Evolutionary conservation across 2,888 invertebrate species (phyloP), one percentile per base, ranked within the genome.

Genomic region (Copidosoma aretas): DNA sequence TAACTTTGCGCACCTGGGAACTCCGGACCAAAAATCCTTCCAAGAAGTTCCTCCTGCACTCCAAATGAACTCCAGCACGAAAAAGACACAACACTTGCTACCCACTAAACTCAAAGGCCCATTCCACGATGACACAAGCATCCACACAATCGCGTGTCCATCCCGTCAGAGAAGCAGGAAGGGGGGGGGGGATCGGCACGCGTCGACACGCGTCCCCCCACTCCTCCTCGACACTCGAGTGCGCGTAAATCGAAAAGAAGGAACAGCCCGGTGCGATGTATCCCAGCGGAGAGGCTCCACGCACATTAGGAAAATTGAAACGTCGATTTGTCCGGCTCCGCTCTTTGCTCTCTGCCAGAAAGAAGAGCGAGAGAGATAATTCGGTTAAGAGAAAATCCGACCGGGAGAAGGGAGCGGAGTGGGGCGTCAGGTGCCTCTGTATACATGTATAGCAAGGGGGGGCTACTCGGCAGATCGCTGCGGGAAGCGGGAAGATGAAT

Each of bases 241-340:
- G n/a, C n/a, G n/a, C n/a, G n/a, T n/a, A n/a, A n/a, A n/a, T n/a
- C n/a, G n/a, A n/a, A n/a, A n/a, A n/a, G n/a, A 57, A 15, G n/a
- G 10, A 57, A n/a, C 32, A 5, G 3, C 19, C n/a, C 22, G 43
- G 22, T n/a, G 17, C 25, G 15, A 32, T 10, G 25, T 10, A 58
- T 68, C 68, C 68, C 68, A 53, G 15, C n/a, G 76, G 77, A 76
- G 73, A 66, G 62, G 72, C 64, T 71, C 71, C 70, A 70, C 73
- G 63, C 69, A 81, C 83, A 83, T 83, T 83, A 83, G 80, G 80
- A 82, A 83, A 83, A 83, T 83, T 83, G 83, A 83, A 83, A 83
- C 82, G 83, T 82, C 82, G 83, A 83, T 83, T 83, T 81, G 81
- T 81, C 79, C 75, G 46, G 63, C 53, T 8, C 25, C 15, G 52